These are phyloP conservation scores for Drosophila putrida DNA, from an alignment of 2,888 invertebrate species.

Conservation along the genomic window DNA sequence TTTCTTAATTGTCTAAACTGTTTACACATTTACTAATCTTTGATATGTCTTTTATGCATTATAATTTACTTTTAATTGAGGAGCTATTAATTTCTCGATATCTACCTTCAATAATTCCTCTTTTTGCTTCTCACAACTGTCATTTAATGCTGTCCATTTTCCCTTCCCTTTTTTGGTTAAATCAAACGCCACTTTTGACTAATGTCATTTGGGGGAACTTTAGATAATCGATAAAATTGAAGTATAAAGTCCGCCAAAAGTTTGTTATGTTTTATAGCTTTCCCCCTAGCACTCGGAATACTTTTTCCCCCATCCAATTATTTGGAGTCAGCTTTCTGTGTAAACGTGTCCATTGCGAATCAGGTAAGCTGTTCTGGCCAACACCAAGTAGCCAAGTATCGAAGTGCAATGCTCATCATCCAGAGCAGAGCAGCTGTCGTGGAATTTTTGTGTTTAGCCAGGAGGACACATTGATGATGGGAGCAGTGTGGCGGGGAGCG, in stretches of 20 bases:
- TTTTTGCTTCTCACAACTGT: neutral
- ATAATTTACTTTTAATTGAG: neutral
- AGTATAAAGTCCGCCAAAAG: slow-evolving; percentile 24
- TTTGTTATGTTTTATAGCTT: slow-evolving; percentile 54
- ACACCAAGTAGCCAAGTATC: neutral
- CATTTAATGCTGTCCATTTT: neutral
- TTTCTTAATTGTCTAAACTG: no score
- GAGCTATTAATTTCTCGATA: neutral
- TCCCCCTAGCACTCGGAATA: slow-evolving; percentile 21
- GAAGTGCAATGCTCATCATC: slow-evolving; percentile 59
- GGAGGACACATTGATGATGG: slow-evolving; percentile 2
- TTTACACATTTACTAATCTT: no score
- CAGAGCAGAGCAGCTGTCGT: slow-evolving; percentile 57
- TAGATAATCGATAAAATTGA: slow-evolving; percentile 44
- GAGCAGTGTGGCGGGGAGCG: no score
- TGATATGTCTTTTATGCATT: no score
- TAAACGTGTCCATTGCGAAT: slow-evolving; percentile 58
- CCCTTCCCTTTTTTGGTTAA: neutral
- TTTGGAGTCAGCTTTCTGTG: slow-evolving; percentile 5
- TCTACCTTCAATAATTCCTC: neutral
- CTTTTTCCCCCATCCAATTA: neutral
- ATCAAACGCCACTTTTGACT: slow-evolving; percentile 15
- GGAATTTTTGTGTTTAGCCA: slow-evolving; percentile 42
- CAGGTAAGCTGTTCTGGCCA: slow-evolving; percentile 53
- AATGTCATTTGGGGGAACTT: slow-evolving; percentile 30